Conservation (phyloP, 2,113 vertebrate genomes). For the Oncorhynchus gorbuscha region DNA sequence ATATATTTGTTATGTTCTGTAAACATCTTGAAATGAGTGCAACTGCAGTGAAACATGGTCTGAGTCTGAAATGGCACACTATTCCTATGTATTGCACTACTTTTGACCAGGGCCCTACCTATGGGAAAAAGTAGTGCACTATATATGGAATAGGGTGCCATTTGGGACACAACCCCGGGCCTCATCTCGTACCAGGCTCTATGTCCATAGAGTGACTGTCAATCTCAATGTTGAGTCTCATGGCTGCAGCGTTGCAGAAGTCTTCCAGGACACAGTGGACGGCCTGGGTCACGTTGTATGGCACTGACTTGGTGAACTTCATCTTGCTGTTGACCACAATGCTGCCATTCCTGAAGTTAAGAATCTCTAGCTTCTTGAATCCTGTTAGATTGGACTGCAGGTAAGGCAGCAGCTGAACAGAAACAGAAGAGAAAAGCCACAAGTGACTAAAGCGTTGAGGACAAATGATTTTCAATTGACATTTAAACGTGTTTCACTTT, state of each 20-base stretch:
- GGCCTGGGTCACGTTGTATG: conserved; percentile 86
- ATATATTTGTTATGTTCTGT: background rate
- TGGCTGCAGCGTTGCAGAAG: conserved; percentile 77
- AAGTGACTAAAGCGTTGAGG: background rate
- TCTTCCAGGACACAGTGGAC: conserved; percentile 84
- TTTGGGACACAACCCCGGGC: background rate
- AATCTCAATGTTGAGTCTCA: conserved; percentile 81
- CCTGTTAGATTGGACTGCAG: conserved; percentile 88
- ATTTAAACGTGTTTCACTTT: no score
- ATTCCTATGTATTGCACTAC: no score
- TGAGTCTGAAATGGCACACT: background rate
- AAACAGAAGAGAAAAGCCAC: background rate
- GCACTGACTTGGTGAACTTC: conserved; percentile 82
- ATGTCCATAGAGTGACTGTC: conserved; percentile 85
- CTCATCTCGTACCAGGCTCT: conserved; percentile 73
- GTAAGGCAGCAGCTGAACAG: conserved; percentile 84
- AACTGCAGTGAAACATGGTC: no score
- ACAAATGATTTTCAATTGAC: no score
- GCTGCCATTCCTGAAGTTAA: conserved; percentile 89
- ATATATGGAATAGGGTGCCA: background rate
- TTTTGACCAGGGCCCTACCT: no score
- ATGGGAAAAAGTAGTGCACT: background rate
- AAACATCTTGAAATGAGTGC: background rate
- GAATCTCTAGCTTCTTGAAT: conserved; percentile 90
- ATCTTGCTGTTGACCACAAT: conserved; percentile 91